Conservation (phyloP, 2,888 invertebrate species). For the Calameuta pallipes region DNA sequence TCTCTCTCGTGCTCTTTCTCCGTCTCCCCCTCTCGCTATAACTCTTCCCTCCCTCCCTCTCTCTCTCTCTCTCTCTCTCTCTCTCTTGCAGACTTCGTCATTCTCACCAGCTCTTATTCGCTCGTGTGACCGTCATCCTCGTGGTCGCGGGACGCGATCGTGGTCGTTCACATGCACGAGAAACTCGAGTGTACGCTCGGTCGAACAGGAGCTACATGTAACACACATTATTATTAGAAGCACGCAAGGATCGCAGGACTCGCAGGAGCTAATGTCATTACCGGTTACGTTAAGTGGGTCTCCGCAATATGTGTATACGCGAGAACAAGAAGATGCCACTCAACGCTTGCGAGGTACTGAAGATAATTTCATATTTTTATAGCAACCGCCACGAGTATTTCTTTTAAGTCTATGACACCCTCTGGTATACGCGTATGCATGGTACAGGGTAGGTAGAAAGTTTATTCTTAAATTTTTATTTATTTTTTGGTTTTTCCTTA, state of each 20-base stretch:
- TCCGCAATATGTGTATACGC: background rate
- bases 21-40: slow-evolving; percentile 11
- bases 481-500: background rate
- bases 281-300: slow-evolving; percentile 1
- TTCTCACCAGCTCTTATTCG: no score
- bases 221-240: slow-evolving; percentile 2
- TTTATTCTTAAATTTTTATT: background rate
- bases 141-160: background rate
- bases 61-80: background rate
- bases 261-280: slow-evolving; percentile 1
- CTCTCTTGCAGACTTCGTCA: no score
- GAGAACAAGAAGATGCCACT: background rate
- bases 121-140: background rate
- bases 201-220: background rate
- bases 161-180: background rate
- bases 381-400: background rate
- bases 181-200: background rate
- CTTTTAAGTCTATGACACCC: background rate
- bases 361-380: background rate
- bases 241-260: slow-evolving; percentile 6
- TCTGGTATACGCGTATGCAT: background rate
- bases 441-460: background rate
- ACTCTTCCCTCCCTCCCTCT: no score
- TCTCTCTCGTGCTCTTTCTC: slow-evolving; percentile 8
- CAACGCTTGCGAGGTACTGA: background rate